A percentile compares a stretch with the other conserved stretches of the same genome.
phyloP scores from a whole-genome alignment of 2,797 vertebrate genomes.

The Limnodromus scolopaceus region DNA sequence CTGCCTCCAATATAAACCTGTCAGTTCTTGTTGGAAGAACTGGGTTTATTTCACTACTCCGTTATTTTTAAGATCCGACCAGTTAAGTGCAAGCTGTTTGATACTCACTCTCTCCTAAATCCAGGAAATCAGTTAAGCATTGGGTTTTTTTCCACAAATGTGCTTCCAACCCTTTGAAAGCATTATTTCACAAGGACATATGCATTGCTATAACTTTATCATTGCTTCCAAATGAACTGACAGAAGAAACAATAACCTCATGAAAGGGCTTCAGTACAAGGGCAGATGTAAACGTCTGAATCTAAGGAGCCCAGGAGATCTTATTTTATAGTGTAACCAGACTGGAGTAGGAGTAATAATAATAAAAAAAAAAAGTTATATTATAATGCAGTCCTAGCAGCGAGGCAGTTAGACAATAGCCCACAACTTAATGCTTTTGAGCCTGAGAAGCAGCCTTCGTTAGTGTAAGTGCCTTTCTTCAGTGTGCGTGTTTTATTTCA shows the following conservation, averaged over 20 bases:
- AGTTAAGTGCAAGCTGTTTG: neutral
- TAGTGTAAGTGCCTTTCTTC: neutral
- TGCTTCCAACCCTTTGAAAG: neutral
- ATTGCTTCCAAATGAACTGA: neutral
- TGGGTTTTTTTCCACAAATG: neutral
- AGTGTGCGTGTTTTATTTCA: neutral
- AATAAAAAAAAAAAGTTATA: slow-evolving; percentile 1
- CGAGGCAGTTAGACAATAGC: neutral
- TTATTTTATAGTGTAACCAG: slow-evolving; percentile 26
- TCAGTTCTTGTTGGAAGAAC: neutral
- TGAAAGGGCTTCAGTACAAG: neutral
- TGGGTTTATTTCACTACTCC: neutral
- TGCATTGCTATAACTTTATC: neutral
- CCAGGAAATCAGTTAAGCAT: neutral
- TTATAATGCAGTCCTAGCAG: neutral
- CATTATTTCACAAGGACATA: neutral
- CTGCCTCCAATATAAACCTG: neutral
- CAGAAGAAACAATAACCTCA: slow-evolving; percentile 16
- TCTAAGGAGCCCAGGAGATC: neutral
- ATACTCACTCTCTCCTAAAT: neutral
- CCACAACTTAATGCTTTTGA: slow-evolving; percentile 18
- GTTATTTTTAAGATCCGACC: neutral
- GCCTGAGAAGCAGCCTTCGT: neutral
- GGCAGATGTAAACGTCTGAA: neutral
- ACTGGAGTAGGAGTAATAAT: neutral